Conservation (phyloP, 53 echinoderm and acorn worm species). For the Echinometra lucunter region DNA sequence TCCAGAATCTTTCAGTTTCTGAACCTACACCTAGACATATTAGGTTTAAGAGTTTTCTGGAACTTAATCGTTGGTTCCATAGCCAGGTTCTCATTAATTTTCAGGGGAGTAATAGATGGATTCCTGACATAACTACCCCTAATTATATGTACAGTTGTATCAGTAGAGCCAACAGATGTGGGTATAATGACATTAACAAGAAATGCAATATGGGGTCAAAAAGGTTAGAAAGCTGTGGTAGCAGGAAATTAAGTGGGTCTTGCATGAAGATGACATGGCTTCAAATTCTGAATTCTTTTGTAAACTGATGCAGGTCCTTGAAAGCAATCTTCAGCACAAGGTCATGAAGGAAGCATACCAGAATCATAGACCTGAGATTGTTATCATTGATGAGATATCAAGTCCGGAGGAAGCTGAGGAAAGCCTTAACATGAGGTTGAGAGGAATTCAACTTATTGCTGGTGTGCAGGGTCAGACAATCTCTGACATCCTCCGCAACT, state of each 20-base stretch:
- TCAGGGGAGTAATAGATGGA: background rate
- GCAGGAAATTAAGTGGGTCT: background rate
- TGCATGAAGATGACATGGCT: background rate
- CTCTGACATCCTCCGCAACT: slow-evolving; percentile 58
- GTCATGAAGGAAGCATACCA: slow-evolving; percentile 68
- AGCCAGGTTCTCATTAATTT: too few relatives aligned
- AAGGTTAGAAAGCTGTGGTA: too few relatives aligned
- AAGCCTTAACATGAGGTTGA: slow-evolving; percentile 7
- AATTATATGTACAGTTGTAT: too few relatives aligned
- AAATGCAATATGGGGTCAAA: too few relatives aligned
- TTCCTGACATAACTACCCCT: too few relatives aligned
- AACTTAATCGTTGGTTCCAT: background rate
- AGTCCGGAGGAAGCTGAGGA: slow-evolving; percentile 48
- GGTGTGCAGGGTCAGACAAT: slow-evolving; percentile 51
- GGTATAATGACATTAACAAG: too few relatives aligned
- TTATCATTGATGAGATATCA: slow-evolving; percentile 70
- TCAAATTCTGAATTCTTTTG: background rate
- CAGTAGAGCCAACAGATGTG: too few relatives aligned
- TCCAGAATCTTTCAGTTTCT: too few relatives aligned
- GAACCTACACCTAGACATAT: too few relatives aligned
- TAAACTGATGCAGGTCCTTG: slow-evolving; percentile 58
- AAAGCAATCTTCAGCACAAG: slow-evolving; percentile 61
- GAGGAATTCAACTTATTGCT: slow-evolving; percentile 70
- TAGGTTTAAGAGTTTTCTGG: background rate
- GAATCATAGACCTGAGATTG: slow-evolving; percentile 69